These are phyloP conservation scores for Holothuria glaberrima DNA, from an alignment of 35 echinoderm and acorn worm species.

Conservation along the genomic window DNA sequence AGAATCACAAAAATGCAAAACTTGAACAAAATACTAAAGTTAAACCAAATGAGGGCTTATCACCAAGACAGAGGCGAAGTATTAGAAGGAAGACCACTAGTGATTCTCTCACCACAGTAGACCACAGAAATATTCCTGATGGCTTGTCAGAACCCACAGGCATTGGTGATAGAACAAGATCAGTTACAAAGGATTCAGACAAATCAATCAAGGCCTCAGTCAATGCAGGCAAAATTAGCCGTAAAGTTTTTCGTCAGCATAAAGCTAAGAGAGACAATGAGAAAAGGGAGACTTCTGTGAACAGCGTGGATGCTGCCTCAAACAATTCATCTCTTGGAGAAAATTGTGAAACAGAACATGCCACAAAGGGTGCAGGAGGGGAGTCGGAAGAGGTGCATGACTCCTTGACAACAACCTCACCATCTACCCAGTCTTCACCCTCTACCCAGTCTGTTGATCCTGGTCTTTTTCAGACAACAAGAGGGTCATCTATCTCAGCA, in stretches of 20 bases:
- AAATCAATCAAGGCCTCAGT: background rate
- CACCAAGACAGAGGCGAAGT: background rate
- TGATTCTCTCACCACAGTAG: background rate
- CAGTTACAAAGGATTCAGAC: background rate
- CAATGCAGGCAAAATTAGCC: background rate
- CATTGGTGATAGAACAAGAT: too few species aligned
- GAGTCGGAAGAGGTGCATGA: background rate
- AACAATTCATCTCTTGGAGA: background rate
- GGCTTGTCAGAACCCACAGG: background rate
- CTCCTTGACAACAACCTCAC: background rate
- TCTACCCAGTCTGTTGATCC: background rate
- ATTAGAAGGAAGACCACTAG: background rate
- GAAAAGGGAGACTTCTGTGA: too few species aligned
- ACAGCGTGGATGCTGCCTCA: background rate
- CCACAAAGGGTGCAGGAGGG: background rate
- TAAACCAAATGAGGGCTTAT: background rate
- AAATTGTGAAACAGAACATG: background rate
- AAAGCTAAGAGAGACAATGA: conserved; percentile 1
- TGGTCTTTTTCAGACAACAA: background rate
- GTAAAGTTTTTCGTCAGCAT: conserved; percentile 18
- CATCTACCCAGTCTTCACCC: background rate
- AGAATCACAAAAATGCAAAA: background rate
- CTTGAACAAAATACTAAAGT: background rate
- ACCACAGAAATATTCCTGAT: background rate
- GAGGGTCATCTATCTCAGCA: background rate